A percentile compares a stretch with the other conserved stretches of the same genome.
Evolutionary conservation across 2,888 invertebrate species (phyloP).

Genomic region (Habrosyne pyritoides): DNA sequence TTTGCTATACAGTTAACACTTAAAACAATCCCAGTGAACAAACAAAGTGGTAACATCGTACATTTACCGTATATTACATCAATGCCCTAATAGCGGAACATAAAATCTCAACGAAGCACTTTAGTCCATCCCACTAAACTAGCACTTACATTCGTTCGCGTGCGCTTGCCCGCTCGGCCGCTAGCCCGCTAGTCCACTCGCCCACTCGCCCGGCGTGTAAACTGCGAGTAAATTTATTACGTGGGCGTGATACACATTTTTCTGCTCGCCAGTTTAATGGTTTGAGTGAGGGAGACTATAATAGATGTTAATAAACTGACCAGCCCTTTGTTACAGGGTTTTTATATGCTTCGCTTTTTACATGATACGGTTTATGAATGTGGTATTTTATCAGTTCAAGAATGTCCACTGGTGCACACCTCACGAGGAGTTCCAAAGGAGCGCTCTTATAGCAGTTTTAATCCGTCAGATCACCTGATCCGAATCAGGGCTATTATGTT

Average conservation of each 20-base stretch:
- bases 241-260: conserved; percentile 67
- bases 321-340: conserved; percentile 27
- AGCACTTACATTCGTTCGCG: conserved; percentile 33
- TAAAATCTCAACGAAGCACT: conserved; percentile 44
- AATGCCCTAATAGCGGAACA: conserved; percentile 33
- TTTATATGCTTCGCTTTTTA: conserved; percentile 10
- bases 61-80: conserved; percentile 18
- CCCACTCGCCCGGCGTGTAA: conserved; percentile 45
- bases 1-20: neutral
- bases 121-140: conserved; percentile 37
- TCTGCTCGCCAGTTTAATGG: conserved; percentile 49
- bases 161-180: conserved; percentile 41
- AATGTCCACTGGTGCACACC: no score
- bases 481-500: no score
- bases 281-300: conserved; percentile 31
- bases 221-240: conserved; percentile 69
- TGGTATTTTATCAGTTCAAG: neutral
- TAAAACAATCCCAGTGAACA: neutral
- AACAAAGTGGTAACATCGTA: neutral
- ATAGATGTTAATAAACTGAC: conserved; percentile 43
- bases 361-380: neutral
- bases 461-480: no score
- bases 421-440: no score
- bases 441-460: no score
- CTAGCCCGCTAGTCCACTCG: conserved; percentile 9